phyloP scores from a whole-genome alignment of 2,888 invertebrate genomes.

The Aproaerema taeniolella region DNA sequence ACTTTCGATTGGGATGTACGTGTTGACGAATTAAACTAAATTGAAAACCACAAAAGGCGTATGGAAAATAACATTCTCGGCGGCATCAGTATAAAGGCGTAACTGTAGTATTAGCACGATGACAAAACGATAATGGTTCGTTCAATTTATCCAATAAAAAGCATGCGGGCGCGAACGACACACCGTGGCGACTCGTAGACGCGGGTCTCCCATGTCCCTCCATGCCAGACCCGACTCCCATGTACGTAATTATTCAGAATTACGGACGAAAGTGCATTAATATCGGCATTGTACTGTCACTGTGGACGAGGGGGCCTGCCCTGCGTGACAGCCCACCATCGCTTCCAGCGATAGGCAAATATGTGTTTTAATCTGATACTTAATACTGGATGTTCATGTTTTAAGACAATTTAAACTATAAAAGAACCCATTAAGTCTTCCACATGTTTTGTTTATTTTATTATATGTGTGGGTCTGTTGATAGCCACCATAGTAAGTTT shows the following conservation, averaged over 20 bases:
- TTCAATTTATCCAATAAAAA: constrained; percentile 69
- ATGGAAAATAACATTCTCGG: too few species aligned
- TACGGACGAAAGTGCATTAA: constrained; percentile 45
- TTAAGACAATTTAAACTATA: constrained; percentile 8
- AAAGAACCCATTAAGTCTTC: too few species aligned
- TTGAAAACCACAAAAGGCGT: too few species aligned
- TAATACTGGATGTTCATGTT: constrained; percentile 1
- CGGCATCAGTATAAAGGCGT: background rate
- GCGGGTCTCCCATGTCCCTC: constrained; percentile 39
- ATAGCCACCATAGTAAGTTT: too few species aligned
- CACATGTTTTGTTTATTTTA: too few species aligned
- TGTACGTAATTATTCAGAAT: constrained; percentile 55
- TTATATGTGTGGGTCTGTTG: too few species aligned
- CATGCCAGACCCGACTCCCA: background rate
- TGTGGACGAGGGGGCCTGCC: constrained; percentile 7
- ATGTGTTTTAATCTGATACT: constrained; percentile 7
- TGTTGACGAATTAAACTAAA: too few species aligned
- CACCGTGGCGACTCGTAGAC: constrained; percentile 34
- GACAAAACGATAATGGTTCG: constrained; percentile 46
- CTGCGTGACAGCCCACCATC: constrained; percentile 7
- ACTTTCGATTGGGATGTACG: too few species aligned
- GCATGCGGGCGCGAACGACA: constrained; percentile 59
- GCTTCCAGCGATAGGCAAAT: constrained; percentile 9
- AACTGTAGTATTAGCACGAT: constrained; percentile 21
- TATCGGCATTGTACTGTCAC: constrained; percentile 29